A percentile compares a stretch with the other conserved stretches of the same genome.
Evolutionary conservation across 2,113 vertebrate species (phyloP).

Genomic region (human (Homo sapiens)): GRCh38 chr2:29759501-29760000

Average conservation of each 20-base stretch:
- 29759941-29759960: slow-evolving; percentile 59
- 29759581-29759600: slow-evolving; percentile 49
- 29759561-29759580: slow-evolving; percentile 40
- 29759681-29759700: slow-evolving; percentile 43
- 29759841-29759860: slow-evolving; percentile 58
- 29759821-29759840: slow-evolving; percentile 64
- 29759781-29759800: slow-evolving; percentile 68
- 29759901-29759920: slow-evolving; percentile 76
- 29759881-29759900: slow-evolving; percentile 71
- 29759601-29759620: slow-evolving; percentile 61
- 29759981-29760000: slow-evolving; percentile 53
- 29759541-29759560: slow-evolving; percentile 26
- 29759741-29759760: slow-evolving; percentile 60
- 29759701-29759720: slow-evolving; percentile 70
- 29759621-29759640: slow-evolving; percentile 62
- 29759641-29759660: slow-evolving; percentile 55
- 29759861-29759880: slow-evolving; percentile 69
- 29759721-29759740: slow-evolving; percentile 66
- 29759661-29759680: slow-evolving; percentile 47
- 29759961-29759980: slow-evolving; percentile 71
- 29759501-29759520: background rate
- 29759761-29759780: slow-evolving; percentile 67
- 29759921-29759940: slow-evolving; percentile 66
- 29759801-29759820: slow-evolving; percentile 70
- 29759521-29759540: background rate